These are phyloP conservation scores for Alectoris magna DNA, from an alignment of 2,797 vertebrate species.

Conservation along the genomic window DNA sequence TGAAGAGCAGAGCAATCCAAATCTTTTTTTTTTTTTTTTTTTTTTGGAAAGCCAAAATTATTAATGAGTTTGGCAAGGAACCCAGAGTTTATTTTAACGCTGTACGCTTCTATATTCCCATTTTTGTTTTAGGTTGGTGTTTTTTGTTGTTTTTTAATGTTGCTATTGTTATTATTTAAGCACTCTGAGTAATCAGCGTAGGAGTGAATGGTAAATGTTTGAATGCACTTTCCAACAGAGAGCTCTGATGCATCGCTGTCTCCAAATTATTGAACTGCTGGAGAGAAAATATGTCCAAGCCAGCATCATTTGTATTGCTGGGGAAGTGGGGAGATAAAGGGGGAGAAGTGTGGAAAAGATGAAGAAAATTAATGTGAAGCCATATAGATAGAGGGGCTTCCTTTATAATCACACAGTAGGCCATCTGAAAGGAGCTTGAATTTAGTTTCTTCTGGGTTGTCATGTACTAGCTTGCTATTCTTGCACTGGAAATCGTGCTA, in stretches of 20 bases:
- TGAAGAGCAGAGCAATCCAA: constrained; percentile 88
- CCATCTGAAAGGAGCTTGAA: constrained; percentile 38
- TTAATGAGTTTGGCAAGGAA: constrained; percentile 81
- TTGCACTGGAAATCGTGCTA: not conserved
- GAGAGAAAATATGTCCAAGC: constrained; percentile 71
- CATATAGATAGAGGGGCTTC: constrained; percentile 76
- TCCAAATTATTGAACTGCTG: constrained; percentile 80
- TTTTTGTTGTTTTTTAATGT: constrained; percentile 72
- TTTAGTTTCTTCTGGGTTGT: constrained; percentile 10
- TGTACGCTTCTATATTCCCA: constrained; percentile 47
- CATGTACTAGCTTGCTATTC: not conserved
- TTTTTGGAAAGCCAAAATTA: constrained; percentile 81
- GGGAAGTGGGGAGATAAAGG: constrained; percentile 35
- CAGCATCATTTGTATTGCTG: constrained; percentile 67
- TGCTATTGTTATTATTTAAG: constrained; percentile 76
- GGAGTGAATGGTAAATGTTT: constrained; percentile 76
- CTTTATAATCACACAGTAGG: constrained; percentile 65
- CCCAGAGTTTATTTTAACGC: constrained; percentile 68
- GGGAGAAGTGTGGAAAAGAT: constrained; percentile 33
- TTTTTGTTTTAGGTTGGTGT: constrained; percentile 44
- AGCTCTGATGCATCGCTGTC: constrained; percentile 75
- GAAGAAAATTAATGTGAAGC: constrained; percentile 68
- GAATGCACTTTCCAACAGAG: constrained; percentile 76
- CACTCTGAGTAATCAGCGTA: constrained; percentile 73
- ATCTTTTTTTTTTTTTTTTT: constrained; percentile 65